phyloP scores from a whole-genome alignment of 1,140 invertebrate species.

The Yoshiicerus persimilis region DNA sequence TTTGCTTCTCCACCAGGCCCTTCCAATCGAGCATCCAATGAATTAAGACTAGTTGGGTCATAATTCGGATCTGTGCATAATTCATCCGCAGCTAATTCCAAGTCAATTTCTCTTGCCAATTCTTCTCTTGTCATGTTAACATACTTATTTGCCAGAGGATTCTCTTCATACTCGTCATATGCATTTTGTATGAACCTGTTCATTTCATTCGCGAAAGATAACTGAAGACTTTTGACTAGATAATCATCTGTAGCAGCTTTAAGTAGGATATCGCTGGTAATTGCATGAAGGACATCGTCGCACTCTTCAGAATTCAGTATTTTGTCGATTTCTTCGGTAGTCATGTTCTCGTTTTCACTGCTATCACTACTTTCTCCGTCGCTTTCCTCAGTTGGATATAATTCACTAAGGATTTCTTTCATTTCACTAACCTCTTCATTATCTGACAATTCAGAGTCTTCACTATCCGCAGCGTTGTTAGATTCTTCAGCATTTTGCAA shows the following conservation, averaged over 20 bases:
- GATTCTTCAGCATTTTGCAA: neutral
- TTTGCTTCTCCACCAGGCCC: neutral
- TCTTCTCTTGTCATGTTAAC: neutral
- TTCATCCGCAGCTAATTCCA: neutral
- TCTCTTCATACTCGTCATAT: neutral
- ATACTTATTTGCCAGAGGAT: neutral
- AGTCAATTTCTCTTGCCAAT: neutral
- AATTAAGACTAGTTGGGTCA: no score
- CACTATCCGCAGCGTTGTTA: neutral
- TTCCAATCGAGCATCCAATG: neutral
- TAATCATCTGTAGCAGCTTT: neutral
- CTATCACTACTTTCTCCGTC: neutral
- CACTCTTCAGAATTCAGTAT: neutral
- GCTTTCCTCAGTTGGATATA: neutral
- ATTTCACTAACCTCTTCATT: neutral
- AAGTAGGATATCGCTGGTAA: neutral
- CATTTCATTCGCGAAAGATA: neutral
- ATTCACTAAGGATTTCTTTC: neutral
- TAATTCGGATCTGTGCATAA: neutral
- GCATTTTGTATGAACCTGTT: neutral
- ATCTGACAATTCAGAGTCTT: neutral
- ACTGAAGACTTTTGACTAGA: neutral
- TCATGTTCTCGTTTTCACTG: neutral
- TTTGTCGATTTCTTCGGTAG: neutral
- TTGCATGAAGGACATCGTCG: neutral